Evolutionary conservation across 2,113 vertebrate genomes (phyloP).

Genomic region (Ctenomys sociabilis): DNA sequence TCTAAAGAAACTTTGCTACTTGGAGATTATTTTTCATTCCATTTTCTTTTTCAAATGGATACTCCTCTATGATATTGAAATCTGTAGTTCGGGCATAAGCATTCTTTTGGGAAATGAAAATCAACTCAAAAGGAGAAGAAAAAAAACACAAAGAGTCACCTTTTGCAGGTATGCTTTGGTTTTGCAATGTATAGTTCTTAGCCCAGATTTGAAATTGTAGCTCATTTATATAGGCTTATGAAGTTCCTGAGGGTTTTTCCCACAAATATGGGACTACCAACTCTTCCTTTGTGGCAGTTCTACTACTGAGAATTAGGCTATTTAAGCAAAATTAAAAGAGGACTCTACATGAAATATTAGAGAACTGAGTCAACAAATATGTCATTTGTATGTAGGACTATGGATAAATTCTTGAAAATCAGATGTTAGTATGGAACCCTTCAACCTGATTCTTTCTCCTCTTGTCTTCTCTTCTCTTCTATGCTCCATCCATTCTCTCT

Average conservation of each 20-base stretch:
- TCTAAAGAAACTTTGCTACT: slow-evolving; percentile 40
- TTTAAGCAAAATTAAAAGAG: not conserved
- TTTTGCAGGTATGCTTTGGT: not conserved
- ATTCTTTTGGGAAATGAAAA: not conserved
- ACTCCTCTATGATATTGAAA: not conserved
- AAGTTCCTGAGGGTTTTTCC: not conserved
- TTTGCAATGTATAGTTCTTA: not conserved
- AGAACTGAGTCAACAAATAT: not conserved
- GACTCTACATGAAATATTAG: not conserved
- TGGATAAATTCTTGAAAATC: not conserved
- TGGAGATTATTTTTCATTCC: slow-evolving; percentile 14
- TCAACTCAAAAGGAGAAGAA: not conserved
- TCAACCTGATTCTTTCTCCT: not conserved
- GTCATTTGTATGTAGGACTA: not conserved
- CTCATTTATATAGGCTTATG: not conserved
- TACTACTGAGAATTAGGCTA: not conserved
- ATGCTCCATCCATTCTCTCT: not conserved
- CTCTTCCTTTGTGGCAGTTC: not conserved
- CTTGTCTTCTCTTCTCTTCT: too few relatives aligned
- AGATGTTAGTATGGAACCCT: not conserved
- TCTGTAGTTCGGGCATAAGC: not conserved
- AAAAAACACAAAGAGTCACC: not conserved
- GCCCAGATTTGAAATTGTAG: not conserved
- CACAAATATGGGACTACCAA: not conserved
- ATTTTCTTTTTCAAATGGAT: not conserved